Conservation (phyloP, 2,888 invertebrate species). For the Charanyca ferruginea region DNA sequence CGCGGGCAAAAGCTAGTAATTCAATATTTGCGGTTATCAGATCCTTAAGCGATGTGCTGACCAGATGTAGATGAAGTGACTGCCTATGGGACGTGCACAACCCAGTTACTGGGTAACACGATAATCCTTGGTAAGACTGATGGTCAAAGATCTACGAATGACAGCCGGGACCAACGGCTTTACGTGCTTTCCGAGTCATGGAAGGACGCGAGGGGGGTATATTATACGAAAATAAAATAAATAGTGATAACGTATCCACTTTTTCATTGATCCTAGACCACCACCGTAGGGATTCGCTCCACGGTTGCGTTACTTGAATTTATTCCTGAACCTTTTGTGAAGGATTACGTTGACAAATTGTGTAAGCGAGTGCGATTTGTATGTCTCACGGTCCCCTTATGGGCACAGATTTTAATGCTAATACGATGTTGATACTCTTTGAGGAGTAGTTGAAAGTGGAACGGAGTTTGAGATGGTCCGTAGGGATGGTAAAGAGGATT, state of each 20-base stretch:
- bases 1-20: too few relatives aligned
- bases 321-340: constrained; percentile 62
- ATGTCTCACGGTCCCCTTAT: constrained; percentile 48
- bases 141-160: too few relatives aligned
- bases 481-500: constrained; percentile 7
- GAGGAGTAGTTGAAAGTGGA: constrained; percentile 34
- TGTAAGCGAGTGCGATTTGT: constrained; percentile 64
- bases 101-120: too few relatives aligned
- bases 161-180: too few relatives aligned
- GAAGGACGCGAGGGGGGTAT: too few relatives aligned
- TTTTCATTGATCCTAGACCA: not conserved
- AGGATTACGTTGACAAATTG: constrained; percentile 69
- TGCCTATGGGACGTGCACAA: too few relatives aligned
- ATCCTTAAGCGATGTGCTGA: too few relatives aligned
- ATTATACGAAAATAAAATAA: too few relatives aligned
- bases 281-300: constrained; percentile 59
- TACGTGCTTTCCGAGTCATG: too few relatives aligned
- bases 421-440: constrained; percentile 52
- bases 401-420: constrained; percentile 59
- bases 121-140: too few relatives aligned
- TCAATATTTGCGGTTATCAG: too few relatives aligned
- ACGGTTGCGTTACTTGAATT: constrained; percentile 59
- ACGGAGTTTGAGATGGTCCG: not conserved
- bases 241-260: constrained; percentile 3
- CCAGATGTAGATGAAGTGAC: too few relatives aligned